Percentiles rank a stretch among this genome's conserved stretches.
Evolutionary conservation across 92 coral and sea anemone species (phyloP).

Genomic region (Porites lobata): DNA sequence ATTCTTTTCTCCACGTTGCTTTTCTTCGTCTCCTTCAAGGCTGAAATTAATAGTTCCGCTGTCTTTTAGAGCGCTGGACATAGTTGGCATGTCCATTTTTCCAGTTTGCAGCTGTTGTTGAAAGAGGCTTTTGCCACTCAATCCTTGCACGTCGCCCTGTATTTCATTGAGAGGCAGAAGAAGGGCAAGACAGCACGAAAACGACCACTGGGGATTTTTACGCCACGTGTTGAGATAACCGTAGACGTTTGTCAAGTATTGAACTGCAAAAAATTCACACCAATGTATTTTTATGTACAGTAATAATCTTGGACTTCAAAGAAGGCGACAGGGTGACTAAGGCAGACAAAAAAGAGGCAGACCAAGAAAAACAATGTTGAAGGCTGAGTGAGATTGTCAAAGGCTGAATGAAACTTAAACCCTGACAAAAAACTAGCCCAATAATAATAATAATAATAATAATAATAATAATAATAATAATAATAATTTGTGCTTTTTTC

Average conservation of each 20-base stretch:
- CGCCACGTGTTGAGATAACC: slow-evolving; percentile 3
- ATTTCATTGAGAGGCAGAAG: slow-evolving; percentile 10
- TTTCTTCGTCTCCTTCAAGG: not conserved
- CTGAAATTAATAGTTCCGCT: not conserved
- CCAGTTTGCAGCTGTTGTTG: slow-evolving; percentile 9
- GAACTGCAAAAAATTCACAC: not conserved
- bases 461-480: no score
- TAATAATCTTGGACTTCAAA: not conserved
- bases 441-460: no score
- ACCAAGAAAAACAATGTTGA: no score
- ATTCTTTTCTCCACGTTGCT: no score
- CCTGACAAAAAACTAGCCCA: no score
- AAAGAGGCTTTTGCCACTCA: not conserved
- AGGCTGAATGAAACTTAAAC: no score
- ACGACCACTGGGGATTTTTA: slow-evolving; percentile 11
- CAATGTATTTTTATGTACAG: not conserved
- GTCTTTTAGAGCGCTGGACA: not conserved
- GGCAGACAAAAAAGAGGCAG: no score
- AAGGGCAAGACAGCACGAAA: slow-evolving; percentile 12
- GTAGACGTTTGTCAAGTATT: not conserved
- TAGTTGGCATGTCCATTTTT: not conserved
- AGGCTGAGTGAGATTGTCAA: no score
- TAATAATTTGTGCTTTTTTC: no score
- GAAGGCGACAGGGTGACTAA: not conserved
- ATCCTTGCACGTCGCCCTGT: slow-evolving; percentile 3